A percentile compares a stretch with the other conserved stretches of the same genome.
Conservation (phyloP, 2,797 vertebrate genomes). For the Podarcis lilfordi region DNA sequence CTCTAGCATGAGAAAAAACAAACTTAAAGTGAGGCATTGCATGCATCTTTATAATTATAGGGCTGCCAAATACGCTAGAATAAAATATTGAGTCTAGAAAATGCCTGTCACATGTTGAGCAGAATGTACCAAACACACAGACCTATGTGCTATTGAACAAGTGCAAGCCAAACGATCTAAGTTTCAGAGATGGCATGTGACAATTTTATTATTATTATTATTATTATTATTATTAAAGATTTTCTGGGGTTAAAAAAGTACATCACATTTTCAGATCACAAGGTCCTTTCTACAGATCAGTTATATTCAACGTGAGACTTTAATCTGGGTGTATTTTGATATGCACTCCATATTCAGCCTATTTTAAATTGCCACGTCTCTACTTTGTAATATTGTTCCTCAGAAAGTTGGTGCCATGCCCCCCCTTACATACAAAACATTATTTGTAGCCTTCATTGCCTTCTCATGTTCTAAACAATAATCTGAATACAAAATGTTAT, state of each 20-base stretch:
- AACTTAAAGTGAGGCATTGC: constrained; percentile 51
- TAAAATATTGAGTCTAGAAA: constrained; percentile 48
- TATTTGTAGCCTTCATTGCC: neutral
- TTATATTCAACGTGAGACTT: too few relatives aligned
- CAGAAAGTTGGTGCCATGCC: neutral
- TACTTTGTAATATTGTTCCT: neutral
- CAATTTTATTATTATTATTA: neutral
- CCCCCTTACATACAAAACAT: neutral
- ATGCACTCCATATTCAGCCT: neutral
- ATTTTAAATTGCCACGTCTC: neutral
- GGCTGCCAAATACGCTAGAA: constrained; percentile 62
- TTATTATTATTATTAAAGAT: too few relatives aligned
- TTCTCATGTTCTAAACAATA: neutral
- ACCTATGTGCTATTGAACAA: constrained; percentile 46
- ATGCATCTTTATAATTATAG: constrained; percentile 54
- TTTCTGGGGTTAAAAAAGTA: too few relatives aligned
- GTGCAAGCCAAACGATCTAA: constrained; percentile 49
- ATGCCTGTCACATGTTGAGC: constrained; percentile 62
- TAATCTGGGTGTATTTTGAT: neutral
- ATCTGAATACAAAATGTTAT: neutral
- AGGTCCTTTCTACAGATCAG: too few relatives aligned
- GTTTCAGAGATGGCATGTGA: constrained; percentile 18
- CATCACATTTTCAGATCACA: too few relatives aligned
- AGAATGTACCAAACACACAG: constrained; percentile 51
- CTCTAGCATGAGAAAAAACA: constrained; percentile 58